Evolutionary conservation across 2,888 invertebrate genomes (phyloP).

Genomic region (Lithophane semibrunnea): DNA sequence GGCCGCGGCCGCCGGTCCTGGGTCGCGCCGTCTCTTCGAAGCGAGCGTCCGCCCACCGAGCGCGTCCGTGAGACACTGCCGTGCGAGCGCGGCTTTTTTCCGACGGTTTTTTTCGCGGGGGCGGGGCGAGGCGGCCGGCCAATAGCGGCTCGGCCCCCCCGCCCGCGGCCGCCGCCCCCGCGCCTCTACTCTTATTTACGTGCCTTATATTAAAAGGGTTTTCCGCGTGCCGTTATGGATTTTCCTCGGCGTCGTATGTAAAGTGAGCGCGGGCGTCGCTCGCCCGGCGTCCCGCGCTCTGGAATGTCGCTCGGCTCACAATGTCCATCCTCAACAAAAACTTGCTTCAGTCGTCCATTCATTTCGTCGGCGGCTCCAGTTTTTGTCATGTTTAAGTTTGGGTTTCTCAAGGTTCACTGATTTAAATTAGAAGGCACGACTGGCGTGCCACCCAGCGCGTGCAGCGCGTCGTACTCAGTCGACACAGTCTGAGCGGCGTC

Average conservation of each 20-base stretch:
- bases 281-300: slow-evolving; percentile 28
- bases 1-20: slow-evolving; percentile 90
- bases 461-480: not conserved
- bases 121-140: slow-evolving; percentile 83
- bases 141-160: slow-evolving; percentile 76
- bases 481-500: slow-evolving; percentile 22
- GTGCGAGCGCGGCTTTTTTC: slow-evolving; percentile 84
- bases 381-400: slow-evolving; percentile 62
- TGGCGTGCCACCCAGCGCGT: slow-evolving; percentile 22
- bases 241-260: slow-evolving; percentile 80
- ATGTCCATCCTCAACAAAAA: slow-evolving; percentile 56
- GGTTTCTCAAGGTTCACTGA: slow-evolving; percentile 59
- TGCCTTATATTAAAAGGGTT: slow-evolving; percentile 91
- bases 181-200: slow-evolving; percentile 86
- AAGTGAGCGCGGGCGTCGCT: slow-evolving; percentile 48
- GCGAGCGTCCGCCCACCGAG: slow-evolving; percentile 85
- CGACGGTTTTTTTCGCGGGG: slow-evolving; percentile 84
- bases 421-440: slow-evolving; percentile 58
- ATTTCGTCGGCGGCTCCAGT: slow-evolving; percentile 59
- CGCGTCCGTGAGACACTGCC: slow-evolving; percentile 88
- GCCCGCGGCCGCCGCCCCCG: slow-evolving; percentile 72
- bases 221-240: slow-evolving; percentile 90
- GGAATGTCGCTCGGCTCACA: slow-evolving; percentile 57
- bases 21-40: slow-evolving; percentile 85
- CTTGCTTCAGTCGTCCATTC: slow-evolving; percentile 65